Percentiles rank a stretch among this genome's conserved stretches.
These are phyloP conservation scores for Netelia fuscicornis DNA, from an alignment of 2,888 invertebrate species.

Conservation along the genomic window DNA sequence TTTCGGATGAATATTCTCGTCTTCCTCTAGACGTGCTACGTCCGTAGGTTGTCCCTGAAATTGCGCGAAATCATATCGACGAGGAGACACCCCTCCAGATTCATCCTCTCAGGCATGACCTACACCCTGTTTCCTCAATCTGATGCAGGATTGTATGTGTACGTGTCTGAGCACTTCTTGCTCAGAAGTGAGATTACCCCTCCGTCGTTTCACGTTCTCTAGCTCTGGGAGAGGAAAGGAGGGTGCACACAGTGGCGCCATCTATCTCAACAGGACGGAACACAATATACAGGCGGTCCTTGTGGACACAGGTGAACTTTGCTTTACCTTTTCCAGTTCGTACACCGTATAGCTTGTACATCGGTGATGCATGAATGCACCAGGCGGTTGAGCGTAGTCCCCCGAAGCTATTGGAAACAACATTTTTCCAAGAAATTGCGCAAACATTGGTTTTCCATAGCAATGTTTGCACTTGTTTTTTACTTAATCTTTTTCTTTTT, in stretches of 20 bases:
- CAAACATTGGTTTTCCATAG: constrained; percentile 36
- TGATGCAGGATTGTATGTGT: background rate
- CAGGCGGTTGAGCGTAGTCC: background rate
- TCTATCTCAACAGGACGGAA: background rate
- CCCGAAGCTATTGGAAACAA: constrained; percentile 46
- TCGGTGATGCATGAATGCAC: constrained; percentile 25
- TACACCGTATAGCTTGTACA: background rate
- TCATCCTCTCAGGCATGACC: constrained; percentile 43
- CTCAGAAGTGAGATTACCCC: constrained; percentile 49
- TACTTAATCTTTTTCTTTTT: constrained; percentile 35
- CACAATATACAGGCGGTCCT: constrained; percentile 28
- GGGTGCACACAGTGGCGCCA: constrained; percentile 11
- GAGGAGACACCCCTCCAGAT: constrained; percentile 58
- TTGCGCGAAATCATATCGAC: constrained; percentile 80
- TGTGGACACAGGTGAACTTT: constrained; percentile 66
- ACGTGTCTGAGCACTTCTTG: constrained; percentile 36
- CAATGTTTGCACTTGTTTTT: constrained; percentile 27
- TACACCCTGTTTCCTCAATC: constrained; percentile 21
- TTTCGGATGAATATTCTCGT: constrained; percentile 58
- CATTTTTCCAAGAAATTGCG: constrained; percentile 37
- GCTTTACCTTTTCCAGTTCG: constrained; percentile 31
- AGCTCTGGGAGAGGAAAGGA: constrained; percentile 18
- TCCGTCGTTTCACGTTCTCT: constrained; percentile 26
- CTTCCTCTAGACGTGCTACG: constrained; percentile 28
- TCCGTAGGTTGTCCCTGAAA: constrained; percentile 72